A percentile compares a stretch with the other conserved stretches of the same genome.
phyloP scores from a whole-genome alignment of 1,140 invertebrate species.

The Oppia nitens region DNA sequence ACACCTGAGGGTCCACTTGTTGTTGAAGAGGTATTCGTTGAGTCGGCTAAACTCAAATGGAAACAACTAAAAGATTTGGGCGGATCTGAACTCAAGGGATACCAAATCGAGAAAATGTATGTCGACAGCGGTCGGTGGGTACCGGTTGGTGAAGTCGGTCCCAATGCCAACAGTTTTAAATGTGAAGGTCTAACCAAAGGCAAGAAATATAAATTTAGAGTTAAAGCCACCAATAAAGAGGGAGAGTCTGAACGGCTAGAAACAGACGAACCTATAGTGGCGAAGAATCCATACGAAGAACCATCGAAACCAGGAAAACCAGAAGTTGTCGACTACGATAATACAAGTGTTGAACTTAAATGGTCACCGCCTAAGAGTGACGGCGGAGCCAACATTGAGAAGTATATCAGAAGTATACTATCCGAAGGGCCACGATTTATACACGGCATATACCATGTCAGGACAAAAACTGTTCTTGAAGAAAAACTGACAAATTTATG shows the following conservation, averaged over 20 bases:
- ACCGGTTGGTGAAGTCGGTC: too few relatives aligned
- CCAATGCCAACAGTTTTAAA: too few relatives aligned
- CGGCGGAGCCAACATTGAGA: conserved; percentile 86
- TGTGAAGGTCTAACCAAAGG: too few relatives aligned
- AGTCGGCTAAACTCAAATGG: conserved; percentile 81
- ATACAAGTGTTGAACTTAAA: conserved; percentile 56
- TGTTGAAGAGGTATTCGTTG: conserved; percentile 64
- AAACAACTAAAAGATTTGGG: too few relatives aligned
- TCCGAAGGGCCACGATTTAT: too few relatives aligned
- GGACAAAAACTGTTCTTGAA: too few relatives aligned
- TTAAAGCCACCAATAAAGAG: conserved; percentile 80
- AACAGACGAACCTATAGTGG: conserved; percentile 63
- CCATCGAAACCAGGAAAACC: too few relatives aligned
- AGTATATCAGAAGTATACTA: conserved; percentile 85
- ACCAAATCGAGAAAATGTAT: conserved; percentile 93
- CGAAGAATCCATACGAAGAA: conserved; percentile 86
- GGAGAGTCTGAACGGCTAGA: conserved; percentile 73
- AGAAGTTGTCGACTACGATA: too few relatives aligned
- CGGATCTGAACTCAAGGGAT: conserved; percentile 80
- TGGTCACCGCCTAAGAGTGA: conserved; percentile 85
- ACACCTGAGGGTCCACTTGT: conserved; percentile 67
- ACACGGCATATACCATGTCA: too few relatives aligned
- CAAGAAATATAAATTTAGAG: conserved; percentile 91
- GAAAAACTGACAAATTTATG: too few relatives aligned
- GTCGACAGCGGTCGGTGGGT: conserved; percentile 79